Percentiles rank a stretch among this genome's conserved stretches.
Conservation (phyloP, 2,888 invertebrate species). For the Archips xylosteana region DNA sequence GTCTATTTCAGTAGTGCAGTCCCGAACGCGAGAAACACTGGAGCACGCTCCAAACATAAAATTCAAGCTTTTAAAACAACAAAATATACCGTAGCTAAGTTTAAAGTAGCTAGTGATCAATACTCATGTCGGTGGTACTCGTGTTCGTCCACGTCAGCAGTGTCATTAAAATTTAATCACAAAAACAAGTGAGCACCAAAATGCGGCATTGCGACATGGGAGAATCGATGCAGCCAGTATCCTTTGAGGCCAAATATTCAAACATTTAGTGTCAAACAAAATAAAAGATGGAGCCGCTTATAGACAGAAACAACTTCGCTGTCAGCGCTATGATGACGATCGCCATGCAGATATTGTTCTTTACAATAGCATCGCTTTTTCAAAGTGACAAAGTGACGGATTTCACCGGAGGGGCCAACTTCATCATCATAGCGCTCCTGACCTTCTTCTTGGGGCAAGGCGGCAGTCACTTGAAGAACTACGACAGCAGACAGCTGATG, state of each 20-base stretch:
- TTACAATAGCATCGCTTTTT: conserved; percentile 93
- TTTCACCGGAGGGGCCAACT: conserved; percentile 97
- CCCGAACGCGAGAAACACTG: conserved; percentile 54
- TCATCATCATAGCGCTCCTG: conserved; percentile 94
- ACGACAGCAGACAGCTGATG: conserved; percentile 96
- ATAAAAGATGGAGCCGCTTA: conserved; percentile 88
- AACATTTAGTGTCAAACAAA: conserved; percentile 64
- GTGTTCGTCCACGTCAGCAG: conserved; percentile 4
- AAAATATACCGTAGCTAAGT: conserved; percentile 42
- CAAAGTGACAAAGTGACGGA: conserved; percentile 97
- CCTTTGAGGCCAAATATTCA: conserved; percentile 66
- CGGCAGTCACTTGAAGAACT: conserved; percentile 89
- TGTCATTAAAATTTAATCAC: conserved; percentile 41
- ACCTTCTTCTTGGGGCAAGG: conserved; percentile 95
- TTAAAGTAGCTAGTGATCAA: conserved; percentile 24
- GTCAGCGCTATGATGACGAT: conserved; percentile 94
- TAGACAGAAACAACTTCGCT: conserved; percentile 94
- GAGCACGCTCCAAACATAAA: conserved; percentile 50
- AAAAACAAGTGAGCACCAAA: conserved; percentile 51
- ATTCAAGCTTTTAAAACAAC: conserved; percentile 45
- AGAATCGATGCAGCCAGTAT: conserved; percentile 61
- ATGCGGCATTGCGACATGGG: conserved; percentile 74
- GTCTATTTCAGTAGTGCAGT: conserved; percentile 77
- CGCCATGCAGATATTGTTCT: conserved; percentile 94
- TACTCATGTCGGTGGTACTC: not conserved